phyloP scores from a whole-genome alignment of 2,113 vertebrate species.

The Erinaceus europaeus region DNA sequence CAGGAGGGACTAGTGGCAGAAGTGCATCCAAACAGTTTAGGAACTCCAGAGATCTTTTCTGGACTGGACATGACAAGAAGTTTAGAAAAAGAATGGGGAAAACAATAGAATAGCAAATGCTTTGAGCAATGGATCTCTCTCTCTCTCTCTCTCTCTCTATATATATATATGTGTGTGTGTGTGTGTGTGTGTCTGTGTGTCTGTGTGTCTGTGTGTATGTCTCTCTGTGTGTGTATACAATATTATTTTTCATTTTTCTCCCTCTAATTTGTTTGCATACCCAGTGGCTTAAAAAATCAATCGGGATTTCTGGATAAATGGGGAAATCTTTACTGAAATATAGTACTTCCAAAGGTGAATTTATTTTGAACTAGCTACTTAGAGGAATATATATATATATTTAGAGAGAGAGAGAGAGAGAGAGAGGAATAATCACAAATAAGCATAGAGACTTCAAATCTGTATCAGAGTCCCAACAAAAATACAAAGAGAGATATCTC shows the following conservation, averaged over 20 bases:
- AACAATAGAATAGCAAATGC: not conserved
- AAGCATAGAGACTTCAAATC: not conserved
- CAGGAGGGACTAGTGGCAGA: not conserved
- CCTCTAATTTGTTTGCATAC: constrained; percentile 63
- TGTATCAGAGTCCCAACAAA: not conserved
- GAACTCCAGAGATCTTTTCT: not conserved
- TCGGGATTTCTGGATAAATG: constrained; percentile 58
- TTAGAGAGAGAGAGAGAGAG: too few species aligned
- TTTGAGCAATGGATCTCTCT: too few species aligned
- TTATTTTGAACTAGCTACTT: constrained; percentile 51
- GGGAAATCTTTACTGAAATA: constrained; percentile 63
- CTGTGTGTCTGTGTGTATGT: too few species aligned
- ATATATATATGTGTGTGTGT: too few species aligned
- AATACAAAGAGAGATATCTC: not conserved
- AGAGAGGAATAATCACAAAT: not conserved
- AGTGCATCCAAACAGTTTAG: not conserved
- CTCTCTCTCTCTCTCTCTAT: too few species aligned
- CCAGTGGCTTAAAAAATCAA: constrained; percentile 48
- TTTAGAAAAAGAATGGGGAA: not conserved
- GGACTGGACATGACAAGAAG: not conserved
- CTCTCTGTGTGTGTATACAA: too few species aligned
- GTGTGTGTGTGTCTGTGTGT: too few species aligned
- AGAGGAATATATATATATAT: too few species aligned
- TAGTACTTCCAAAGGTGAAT: constrained; percentile 44
- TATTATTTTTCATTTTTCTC: constrained; percentile 65